Percentiles rank a stretch among this genome's conserved stretches.
Evolutionary conservation across 2,797 vertebrate species (phyloP).

Genomic region (Pitangus sulphuratus): DNA sequence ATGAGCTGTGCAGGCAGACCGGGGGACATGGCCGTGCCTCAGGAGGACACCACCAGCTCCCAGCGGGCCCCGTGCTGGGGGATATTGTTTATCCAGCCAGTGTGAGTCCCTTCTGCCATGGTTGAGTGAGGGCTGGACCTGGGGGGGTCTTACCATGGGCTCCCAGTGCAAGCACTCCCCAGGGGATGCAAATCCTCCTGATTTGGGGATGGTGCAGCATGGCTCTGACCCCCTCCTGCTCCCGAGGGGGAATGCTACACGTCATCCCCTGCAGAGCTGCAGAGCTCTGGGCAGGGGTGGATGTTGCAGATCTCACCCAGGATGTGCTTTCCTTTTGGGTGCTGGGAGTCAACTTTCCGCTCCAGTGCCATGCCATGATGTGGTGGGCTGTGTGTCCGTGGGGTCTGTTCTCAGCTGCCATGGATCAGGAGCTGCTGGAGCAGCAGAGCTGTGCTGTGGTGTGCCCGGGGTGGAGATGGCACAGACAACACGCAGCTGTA

Average conservation of each 20-base stretch:
- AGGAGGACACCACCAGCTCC: rapidly evolving
- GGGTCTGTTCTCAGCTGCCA: not conserved
- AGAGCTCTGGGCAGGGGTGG: rapidly evolving
- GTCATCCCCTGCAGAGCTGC: not conserved
- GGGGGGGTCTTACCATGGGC: rapidly evolving
- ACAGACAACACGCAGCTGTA: not conserved
- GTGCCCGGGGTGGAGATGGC: rapidly evolving
- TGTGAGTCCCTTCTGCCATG: not conserved
- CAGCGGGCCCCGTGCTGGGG: rapidly evolving
- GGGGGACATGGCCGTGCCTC: rapidly evolving
- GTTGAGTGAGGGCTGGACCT: rapidly evolving
- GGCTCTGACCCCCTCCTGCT: not conserved
- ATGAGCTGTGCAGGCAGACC: rapidly evolving
- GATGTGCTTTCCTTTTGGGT: not conserved
- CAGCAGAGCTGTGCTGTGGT: rapidly evolving
- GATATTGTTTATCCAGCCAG: rapidly evolving
- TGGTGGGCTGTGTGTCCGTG: rapidly evolving
- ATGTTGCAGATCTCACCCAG: not conserved
- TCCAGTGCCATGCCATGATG: rapidly evolving
- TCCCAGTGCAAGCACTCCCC: not conserved
- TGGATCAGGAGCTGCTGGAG: rapidly evolving
- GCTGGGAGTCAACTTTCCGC: not conserved
- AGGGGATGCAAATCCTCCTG: not conserved
- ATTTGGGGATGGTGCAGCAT: rapidly evolving
- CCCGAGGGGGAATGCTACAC: rapidly evolving